Base-by-base conservation (phyloP, 2,113 vertebrate genomes). In the Etheostoma cragini region DNA sequence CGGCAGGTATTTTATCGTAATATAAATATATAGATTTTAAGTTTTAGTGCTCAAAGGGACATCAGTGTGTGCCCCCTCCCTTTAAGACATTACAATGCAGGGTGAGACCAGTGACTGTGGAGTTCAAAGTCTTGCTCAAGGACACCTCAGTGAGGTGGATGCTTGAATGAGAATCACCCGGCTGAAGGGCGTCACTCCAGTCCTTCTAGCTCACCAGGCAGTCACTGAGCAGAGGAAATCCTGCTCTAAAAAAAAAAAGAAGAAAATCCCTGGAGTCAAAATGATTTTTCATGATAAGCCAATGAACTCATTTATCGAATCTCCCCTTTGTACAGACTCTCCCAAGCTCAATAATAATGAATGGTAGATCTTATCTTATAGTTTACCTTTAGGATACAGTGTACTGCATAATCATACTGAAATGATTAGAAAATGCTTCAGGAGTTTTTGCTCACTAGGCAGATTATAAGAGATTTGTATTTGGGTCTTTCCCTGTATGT, bases 281-380 rank as follows among this genome's bases (percentile, higher is more conserved):
- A 71, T 70, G 21, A 76, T 80, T 72, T 72, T 76, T 73, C n/a
- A 87, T 63, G 64, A 84, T 78, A 83, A 88, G 52, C 57, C 54
- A 74, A 80, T 77, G 26, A 84, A 84, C 60, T 69, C 1, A 0
- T 68, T 45, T 53, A 64, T 76, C 65, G 35, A 57, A 67, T 76
- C 69, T 74, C 80, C 52, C 8, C 42, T 35, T 57, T 71, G 35
- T 22, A 42, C 12, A 24, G 14, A 67, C 54, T 68, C 72, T 70
- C 68, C 22, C 24, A 46, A 58, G 52, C 46, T 78, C 38, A 47
- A 50, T 83, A 80, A 84, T 84, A 82, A 81, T 81, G 52, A 38
- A 68, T 67, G 52, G 57, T 75, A 68, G 76, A 82, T 84, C 50
- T 86, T 72, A 88, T 92, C 71, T 67, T 62, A 80, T 42, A 38